Evolutionary conservation across 2,113 vertebrate genomes (phyloP), one percentile per base, ranked within the genome.

Genomic region (Struthio camelus): DNA sequence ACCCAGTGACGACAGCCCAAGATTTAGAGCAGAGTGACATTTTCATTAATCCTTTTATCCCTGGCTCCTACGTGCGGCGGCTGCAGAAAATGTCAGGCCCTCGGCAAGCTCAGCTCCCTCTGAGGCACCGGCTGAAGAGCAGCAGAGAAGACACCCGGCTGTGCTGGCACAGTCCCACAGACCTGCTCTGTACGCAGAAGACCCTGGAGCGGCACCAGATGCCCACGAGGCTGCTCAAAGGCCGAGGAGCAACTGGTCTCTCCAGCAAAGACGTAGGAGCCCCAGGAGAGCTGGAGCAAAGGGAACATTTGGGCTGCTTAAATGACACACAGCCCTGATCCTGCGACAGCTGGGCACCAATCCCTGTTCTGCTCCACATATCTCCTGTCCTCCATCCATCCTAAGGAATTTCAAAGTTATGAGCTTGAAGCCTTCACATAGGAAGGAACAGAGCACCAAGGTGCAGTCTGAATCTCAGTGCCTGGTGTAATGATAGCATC

Each of bases 11-110:
- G 2, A 84, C 78, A 94, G 51, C 71, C 80, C 65, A 65, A 77
- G 82, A 14, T 78, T 91, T 86, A 44, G 4, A 46, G 83, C 17
- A 40, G 72, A 80, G 44, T 87, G 90, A 83, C 78, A 94, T 84
- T 92, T 82, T 70, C 84, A 61, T 91, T 94, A 85, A 94, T 85
- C 85, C 71, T 89, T 97, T 95, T 50, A 80, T 87, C 73, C 69
- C 46, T 25, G 9, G 67, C 40, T 93, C 83, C 77, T 76, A 32
- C 3, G 1, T 24, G 70, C 30, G 9, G 50, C 7, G 28, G 79
- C 59, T 72, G 61, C n/a, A 72, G 81, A 90, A 94, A 95, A 96
- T 46, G 64, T 82, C 79, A 92, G 50, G 40, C 27, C 62, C 85
- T 80, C 1, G 1, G 73, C 1, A 1, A 88, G 76, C 38, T 3